A percentile compares a stretch with the other conserved stretches of the same genome.
These are phyloP conservation scores for Lucinisca nassula DNA, from an alignment of 2,888 invertebrate genomes.

Conservation along the genomic window DNA sequence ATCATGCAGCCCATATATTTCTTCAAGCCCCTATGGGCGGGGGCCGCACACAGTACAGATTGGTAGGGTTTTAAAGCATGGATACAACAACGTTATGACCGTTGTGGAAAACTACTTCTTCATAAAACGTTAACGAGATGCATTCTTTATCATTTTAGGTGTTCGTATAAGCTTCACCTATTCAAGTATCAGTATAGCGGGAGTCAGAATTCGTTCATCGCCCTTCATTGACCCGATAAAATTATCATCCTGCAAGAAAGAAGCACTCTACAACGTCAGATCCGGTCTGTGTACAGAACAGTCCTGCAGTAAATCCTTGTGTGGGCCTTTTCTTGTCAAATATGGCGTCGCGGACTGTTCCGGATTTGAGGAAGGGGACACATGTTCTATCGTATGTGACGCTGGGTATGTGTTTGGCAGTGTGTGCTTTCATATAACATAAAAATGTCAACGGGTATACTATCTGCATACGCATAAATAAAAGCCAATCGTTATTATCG, in stretches of 20 bases:
- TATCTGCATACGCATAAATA: no score
- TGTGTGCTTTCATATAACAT: no score
- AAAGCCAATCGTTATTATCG: no score
- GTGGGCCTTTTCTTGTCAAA: conserved; percentile 69
- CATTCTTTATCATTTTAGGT: conserved; percentile 72
- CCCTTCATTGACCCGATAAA: conserved; percentile 76
- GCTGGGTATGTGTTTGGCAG: conserved; percentile 82
- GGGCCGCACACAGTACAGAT: no score
- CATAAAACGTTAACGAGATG: no score
- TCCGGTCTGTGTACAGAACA: conserved; percentile 77
- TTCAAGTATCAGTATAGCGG: conserved; percentile 78
- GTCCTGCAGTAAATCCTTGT: conserved; percentile 71
- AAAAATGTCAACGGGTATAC: no score
- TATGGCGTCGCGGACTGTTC: conserved; percentile 76
- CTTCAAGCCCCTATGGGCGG: no score
- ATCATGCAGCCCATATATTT: no score
- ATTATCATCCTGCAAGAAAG: conserved; percentile 70
- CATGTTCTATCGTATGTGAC: conserved; percentile 75
- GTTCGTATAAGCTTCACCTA: conserved; percentile 76
- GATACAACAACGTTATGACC: no score
- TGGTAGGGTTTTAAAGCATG: no score
- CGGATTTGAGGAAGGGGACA: conserved; percentile 79
- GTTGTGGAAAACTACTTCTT: no score
- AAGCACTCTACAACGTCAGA: conserved; percentile 78
- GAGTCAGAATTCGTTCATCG: conserved; percentile 78